Evolutionary conservation across 1,140 invertebrate species (phyloP), one percentile per base, ranked within the genome.

Genomic region (Spodoptera litura): DNA sequence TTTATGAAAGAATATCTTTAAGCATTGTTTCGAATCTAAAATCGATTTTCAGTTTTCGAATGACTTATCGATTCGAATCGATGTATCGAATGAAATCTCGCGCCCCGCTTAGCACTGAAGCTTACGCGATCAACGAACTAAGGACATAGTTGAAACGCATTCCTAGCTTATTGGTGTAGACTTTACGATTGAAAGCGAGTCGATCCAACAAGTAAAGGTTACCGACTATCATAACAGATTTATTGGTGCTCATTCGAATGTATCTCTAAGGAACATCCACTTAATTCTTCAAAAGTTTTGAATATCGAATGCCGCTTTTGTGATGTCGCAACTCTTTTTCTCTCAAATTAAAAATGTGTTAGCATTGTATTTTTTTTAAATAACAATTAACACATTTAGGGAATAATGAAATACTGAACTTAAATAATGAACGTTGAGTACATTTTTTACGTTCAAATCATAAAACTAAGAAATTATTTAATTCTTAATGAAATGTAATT

Each of bases 121-220:
- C 85, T 81, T 81, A 82, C 83, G 83, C 83, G 83, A 87, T 85
- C 84, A 87, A 83, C 84, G 80, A 87, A 85, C 85, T 86, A 86
- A 86, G 85, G 83, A 84, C 83, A 86, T 84, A 84, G 81, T 68
- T 79, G 79, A 85, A 85, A 81, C 85, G 75, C 85, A 86, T 86
- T 86, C 85, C 80, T 87, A 80, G 83, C 82, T 86, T 83, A 85
- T 85, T 87, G 84, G 70, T 68, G 68, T 74, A 81, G 80, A 83
- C 53, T 82, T 83, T 82, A 83, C 80, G 81, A 87, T 79, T 82
- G 78, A 71, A 74, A 80, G 66, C 70, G 77, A 58, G 58, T 75
- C 56, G 70, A 78, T 78, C 78, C 79, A 77, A 87, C 75, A 73
- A 68, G 78, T 76, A 78, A 62, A 81, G 78, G 79, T 81, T 81